Base-by-base conservation (phyloP, 1,140 invertebrate species). In the Portunus trituberculatus region DNA sequence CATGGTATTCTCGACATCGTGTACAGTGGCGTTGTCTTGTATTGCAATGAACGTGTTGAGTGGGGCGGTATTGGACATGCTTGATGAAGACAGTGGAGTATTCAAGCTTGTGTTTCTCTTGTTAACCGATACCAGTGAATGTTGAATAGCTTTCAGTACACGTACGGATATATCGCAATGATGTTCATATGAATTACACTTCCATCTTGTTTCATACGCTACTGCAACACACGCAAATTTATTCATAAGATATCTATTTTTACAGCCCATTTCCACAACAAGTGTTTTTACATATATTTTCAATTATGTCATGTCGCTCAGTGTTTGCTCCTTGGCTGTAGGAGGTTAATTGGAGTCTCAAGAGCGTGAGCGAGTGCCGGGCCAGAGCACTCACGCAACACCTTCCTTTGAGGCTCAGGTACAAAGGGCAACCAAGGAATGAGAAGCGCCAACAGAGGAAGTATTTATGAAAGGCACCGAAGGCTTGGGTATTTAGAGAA, bases 341-440 rank as follows among this genome's bases (percentile, higher is more conserved):
- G 12, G 67, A 76, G 6, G 67, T 76, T 76, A 76, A n/a, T 76
- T 76, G 67, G 67, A 7, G 67, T 1, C 67, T 76, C 12, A n/a
- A 76, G 25, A 76, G 67, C 20, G 67, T 76, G 67, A 20, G n/a
- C 6, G 67, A 76, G 67, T 76, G 67, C n/a, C 67, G 67, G 67
- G 4, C 67, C 67, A 76, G 20, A n/a, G 67, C 67, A 76, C 67
- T 76, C 67, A n/a, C 12, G 67, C 67, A 76, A 76, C 67, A 76
- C 67, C n/a, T 76, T 76, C 67, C 67, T 76, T 76, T 76, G 67
- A 76, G 67, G 67, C 67, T 76, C 67, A n/a, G n/a, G 20, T 76
- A 76, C 67, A 76, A 76, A 76, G 67, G n/a, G 67, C 67, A n/a
- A n/a, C 67, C 20, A 76, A 76, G 67, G 67, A 76, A n/a, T n/a